Percentiles rank a stretch among this genome's conserved stretches.
Evolutionary conservation across 2,888 invertebrate species (phyloP).

Genomic region (Habrosyne pyritoides): DNA sequence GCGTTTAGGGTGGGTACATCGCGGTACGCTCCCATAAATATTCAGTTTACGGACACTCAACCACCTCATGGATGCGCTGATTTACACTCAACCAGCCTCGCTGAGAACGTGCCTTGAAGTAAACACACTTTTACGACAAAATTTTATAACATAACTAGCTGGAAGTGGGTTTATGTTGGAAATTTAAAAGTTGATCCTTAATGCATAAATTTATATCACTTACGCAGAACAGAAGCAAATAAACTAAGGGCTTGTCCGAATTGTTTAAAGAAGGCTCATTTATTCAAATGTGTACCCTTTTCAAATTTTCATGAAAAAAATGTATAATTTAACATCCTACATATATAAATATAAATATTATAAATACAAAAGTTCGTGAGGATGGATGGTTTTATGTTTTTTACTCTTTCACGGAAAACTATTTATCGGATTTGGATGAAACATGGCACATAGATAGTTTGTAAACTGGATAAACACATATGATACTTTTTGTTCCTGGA

Average conservation of each 20-base stretch:
- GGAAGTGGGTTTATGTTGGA: not conserved
- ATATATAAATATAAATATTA: no score
- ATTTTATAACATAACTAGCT: slow-evolving; percentile 9
- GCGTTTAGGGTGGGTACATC: slow-evolving; percentile 50
- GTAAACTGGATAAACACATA: no score
- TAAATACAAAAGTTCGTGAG: no score
- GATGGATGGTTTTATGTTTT: no score
- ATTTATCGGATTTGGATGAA: no score
- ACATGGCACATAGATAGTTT: no score
- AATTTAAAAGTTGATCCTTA: slow-evolving; percentile 25
- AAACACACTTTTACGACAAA: slow-evolving; percentile 17
- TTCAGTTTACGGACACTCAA: slow-evolving; percentile 64
- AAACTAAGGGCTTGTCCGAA: slow-evolving; percentile 50
- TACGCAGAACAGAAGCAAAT: not conserved
- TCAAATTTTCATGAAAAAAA: no score
- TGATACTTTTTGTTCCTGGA: no score
- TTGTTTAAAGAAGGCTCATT: no score
- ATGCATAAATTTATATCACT: slow-evolving; percentile 19
- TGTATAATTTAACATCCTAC: no score
- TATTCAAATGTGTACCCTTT: no score
- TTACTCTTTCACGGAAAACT: no score
- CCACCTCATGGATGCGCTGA: slow-evolving; percentile 56
- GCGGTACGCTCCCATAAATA: slow-evolving; percentile 59
- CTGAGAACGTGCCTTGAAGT: slow-evolving; percentile 37
- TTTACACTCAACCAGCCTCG: slow-evolving; percentile 43